Percentiles rank a stretch among this genome's conserved stretches.
These are phyloP conservation scores for Parazoanthus atlanticus DNA, from an alignment of 92 coral and sea anemone species.

Conservation along the genomic window DNA sequence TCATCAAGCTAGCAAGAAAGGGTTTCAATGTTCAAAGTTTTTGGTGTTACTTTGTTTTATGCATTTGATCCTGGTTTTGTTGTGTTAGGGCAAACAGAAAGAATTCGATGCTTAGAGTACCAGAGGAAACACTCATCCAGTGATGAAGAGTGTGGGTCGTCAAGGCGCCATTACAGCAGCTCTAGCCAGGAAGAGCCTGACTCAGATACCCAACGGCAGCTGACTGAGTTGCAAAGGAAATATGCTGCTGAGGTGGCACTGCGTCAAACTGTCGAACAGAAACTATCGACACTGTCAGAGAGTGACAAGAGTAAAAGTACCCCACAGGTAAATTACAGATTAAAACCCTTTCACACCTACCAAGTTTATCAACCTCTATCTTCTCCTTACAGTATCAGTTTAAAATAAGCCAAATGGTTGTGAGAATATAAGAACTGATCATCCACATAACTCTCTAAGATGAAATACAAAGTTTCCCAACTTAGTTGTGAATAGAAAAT, in stretches of 20 bases:
- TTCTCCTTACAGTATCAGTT: neutral
- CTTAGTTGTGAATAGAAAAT: too few relatives aligned
- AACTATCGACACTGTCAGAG: conserved; percentile 10
- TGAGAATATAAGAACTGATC: too few relatives aligned
- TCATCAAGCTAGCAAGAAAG: neutral
- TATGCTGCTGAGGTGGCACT: conserved; percentile 45
- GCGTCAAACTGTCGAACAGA: conserved; percentile 35
- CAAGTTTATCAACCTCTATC: neutral
- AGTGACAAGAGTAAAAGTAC: neutral
- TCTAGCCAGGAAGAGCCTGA: conserved; percentile 27
- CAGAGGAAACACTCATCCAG: conserved; percentile 43
- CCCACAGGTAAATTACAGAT: neutral
- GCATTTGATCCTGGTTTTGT: neutral
- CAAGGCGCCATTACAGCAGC: conserved; percentile 40
- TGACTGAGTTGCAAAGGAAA: conserved; percentile 51
- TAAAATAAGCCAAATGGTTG: too few relatives aligned
- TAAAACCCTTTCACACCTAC: too few relatives aligned
- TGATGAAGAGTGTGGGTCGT: conserved; percentile 20
- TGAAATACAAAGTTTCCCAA: too few relatives aligned
- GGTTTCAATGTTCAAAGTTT: neutral
- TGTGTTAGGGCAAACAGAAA: conserved; percentile 58
- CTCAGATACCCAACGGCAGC: conserved; percentile 4
- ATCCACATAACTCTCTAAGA: too few relatives aligned
- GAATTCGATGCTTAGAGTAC: conserved; percentile 53
- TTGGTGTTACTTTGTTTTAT: neutral